phyloP scores from a whole-genome alignment of 2,888 invertebrate species.

The Mantis religiosa region DNA sequence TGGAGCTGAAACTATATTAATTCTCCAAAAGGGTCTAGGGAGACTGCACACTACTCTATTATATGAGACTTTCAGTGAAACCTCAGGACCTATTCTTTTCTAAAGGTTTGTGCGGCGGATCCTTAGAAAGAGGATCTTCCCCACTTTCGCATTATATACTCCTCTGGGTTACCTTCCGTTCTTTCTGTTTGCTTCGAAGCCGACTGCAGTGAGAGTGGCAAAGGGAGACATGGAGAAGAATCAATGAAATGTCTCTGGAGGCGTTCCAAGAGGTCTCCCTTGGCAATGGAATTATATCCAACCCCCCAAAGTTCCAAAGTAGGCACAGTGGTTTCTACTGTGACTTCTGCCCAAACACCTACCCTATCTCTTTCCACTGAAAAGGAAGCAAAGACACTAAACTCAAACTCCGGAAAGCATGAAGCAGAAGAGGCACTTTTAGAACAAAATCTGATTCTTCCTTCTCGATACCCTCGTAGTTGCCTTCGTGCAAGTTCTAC shows the following conservation, averaged over 20 bases:
- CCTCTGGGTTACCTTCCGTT: not conserved
- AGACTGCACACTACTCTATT: too few species aligned
- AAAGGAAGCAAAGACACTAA: not conserved
- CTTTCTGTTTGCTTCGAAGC: not conserved
- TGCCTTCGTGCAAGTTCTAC: not conserved
- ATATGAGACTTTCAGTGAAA: too few species aligned
- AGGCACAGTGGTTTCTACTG: not conserved
- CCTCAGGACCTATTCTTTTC: not conserved
- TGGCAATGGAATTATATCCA: not conserved
- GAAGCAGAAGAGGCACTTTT: not conserved
- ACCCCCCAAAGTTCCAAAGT: not conserved
- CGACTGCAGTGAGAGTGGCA: not conserved
- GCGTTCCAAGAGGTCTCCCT: not conserved
- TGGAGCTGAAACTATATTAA: not conserved
- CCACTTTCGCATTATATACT: not conserved
- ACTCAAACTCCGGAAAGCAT: not conserved
- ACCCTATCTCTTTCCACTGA: not conserved
- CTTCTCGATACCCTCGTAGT: not conserved
- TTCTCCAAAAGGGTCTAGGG: not conserved
- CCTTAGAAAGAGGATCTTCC: not conserved
- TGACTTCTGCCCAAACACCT: not conserved
- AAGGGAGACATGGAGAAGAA: not conserved
- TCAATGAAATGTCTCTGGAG: constrained; percentile 14
- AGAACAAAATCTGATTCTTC: not conserved
- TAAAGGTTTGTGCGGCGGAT: not conserved